Conservation (phyloP, 1,140 invertebrate genomes). For the Plutomurus gul region DNA sequence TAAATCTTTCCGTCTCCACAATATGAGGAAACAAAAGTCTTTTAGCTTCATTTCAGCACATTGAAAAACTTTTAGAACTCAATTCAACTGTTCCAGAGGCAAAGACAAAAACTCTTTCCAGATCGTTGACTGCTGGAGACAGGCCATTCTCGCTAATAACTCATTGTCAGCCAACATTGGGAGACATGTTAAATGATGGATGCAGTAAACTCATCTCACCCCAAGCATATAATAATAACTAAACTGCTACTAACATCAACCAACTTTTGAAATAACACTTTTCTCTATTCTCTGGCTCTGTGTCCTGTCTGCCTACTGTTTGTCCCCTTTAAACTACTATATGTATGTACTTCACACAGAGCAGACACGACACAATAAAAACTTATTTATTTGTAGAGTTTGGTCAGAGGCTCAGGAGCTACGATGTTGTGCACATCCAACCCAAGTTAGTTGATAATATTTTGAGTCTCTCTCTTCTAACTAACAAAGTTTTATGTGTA, state of each 20-base stretch:
- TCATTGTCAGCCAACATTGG: slow-evolving; percentile 12
- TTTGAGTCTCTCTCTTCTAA: no score
- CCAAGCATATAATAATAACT: slow-evolving; percentile 10
- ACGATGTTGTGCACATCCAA: no score
- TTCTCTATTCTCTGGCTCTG: neutral
- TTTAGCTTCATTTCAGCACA: neutral
- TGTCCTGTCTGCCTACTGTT: no score
- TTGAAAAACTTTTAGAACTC: slow-evolving; percentile 12
- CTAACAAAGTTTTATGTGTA: neutral
- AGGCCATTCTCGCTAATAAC: slow-evolving; percentile 12
- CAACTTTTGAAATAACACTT: slow-evolving; percentile 4
- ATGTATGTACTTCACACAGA: no score
- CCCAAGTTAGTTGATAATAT: no score
- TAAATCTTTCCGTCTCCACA: neutral
- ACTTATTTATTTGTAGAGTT: neutral
- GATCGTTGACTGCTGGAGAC: slow-evolving; percentile 9
- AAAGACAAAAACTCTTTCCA: slow-evolving; percentile 16
- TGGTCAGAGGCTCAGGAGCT: no score
- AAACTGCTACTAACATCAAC: neutral
- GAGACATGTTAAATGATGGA: slow-evolving; percentile 9
- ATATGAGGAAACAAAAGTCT: neutral
- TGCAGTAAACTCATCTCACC: slow-evolving; percentile 12
- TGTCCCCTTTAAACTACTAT: no score
- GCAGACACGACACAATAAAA: no score
- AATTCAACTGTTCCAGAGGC: slow-evolving; percentile 5